Evolutionary conservation across 2,888 invertebrate genomes (phyloP), one percentile per base, ranked within the genome.

Genomic region (Crioceris asparagi): DNA sequence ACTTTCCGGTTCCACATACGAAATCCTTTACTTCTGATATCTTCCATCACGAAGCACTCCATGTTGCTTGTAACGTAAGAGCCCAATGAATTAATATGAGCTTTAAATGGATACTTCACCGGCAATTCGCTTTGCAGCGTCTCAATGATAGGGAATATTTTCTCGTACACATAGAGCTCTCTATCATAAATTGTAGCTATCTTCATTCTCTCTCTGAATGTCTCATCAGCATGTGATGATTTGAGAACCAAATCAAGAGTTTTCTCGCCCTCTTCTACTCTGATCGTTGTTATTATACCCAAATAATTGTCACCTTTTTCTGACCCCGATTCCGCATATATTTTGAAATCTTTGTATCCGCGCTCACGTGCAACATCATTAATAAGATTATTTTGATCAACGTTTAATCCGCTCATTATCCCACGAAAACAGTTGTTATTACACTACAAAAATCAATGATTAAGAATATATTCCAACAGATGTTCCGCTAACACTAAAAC

Each of bases 91-190:
- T 39, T 45, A 3, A 46, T 18, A 16, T 35, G 11, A 11, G 17
- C 18, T 2, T 15, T 8, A 17, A 42, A 44, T 3, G 31, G 33
- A 19, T 38, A 31, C 12, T 11, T 5, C 10, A 40, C 17, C 2
- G 17, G 23, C 15, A 30, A 10, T 26, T 52, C 50, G 10, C 45
- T 26, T 42, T 57, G 53, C 8, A 55, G 48, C 18, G 44, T 44
- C 16, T 44, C 55, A 50, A 55, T 48, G 6, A 26, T 33, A 1
- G 51, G 44, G 16, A 57, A 38, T 4, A 59, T 41, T 1, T 42
- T 38, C 17, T 44, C 43, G 41, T 60, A 60, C 4, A 57, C 38
- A 23, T 46, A 52, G 4, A 50, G 47, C 47, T 60, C 59, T 10
- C 56, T 40, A 5, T 36, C 21, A 38, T 52, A 59, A 3, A 48